phyloP scores from a whole-genome alignment of 2,113 vertebrate species.

The Phyllostomus discolor region DNA sequence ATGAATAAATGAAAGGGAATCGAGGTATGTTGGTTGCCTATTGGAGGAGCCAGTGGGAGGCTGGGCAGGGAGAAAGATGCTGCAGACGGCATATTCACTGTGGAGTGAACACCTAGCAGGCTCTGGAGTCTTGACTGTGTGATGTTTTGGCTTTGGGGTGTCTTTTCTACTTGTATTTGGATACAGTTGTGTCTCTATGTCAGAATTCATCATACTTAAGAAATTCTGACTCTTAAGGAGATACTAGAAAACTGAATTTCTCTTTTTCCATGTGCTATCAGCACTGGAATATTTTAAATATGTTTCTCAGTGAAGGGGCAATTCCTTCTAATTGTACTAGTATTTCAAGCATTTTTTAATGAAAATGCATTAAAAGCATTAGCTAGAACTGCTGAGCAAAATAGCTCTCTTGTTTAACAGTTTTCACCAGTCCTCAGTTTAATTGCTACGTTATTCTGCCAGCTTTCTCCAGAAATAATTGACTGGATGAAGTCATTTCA shows the following conservation, averaged over 20 bases:
- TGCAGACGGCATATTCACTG: not conserved
- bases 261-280: not conserved
- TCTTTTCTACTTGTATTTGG: slow-evolving; percentile 13
- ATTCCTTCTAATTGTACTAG: slow-evolving; percentile 62
- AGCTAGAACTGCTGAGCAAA: slow-evolving; percentile 69
- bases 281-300: not conserved
- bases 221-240: not conserved
- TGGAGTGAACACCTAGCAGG: not conserved
- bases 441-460: slow-evolving; percentile 68
- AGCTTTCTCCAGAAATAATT: slow-evolving; percentile 75
- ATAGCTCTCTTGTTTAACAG: slow-evolving; percentile 67
- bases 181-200: not conserved
- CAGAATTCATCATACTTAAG: slow-evolving; percentile 17
- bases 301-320: slow-evolving; percentile 49
- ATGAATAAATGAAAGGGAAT: not conserved
- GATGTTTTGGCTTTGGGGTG: not conserved
- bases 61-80: not conserved
- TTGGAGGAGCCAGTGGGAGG: not conserved
- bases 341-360: slow-evolving; percentile 67
- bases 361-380: slow-evolving; percentile 75
- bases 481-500: slow-evolving; percentile 69
- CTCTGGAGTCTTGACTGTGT: not conserved
- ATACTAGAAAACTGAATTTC: not conserved
- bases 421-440: slow-evolving; percentile 73
- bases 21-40: not conserved